A percentile compares a stretch with the other conserved stretches of the same genome.
Conservation (phyloP, 2,113 vertebrate genomes). For the Mellivora capensis region DNA sequence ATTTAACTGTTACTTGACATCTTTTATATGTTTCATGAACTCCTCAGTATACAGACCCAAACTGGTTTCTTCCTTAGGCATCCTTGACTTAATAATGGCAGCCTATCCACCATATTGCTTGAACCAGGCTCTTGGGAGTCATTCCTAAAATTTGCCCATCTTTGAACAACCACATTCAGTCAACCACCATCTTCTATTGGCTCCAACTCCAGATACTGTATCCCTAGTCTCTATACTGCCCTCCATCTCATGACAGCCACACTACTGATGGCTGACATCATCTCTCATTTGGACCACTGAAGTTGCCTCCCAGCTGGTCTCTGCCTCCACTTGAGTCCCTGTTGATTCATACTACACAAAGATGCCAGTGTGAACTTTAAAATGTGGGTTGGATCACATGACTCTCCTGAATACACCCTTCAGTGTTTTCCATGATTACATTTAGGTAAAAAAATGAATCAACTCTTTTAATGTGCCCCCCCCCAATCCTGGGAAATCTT, state of each 20-base stretch:
- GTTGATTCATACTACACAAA: neutral
- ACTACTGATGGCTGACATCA: neutral
- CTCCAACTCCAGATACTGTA: neutral
- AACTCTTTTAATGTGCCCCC: neutral
- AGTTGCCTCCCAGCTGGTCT: neutral
- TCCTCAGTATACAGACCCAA: neutral
- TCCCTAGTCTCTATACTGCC: neutral
- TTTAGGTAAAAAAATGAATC: neutral
- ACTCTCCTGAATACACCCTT: neutral
- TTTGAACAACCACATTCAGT: neutral
- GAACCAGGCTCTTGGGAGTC: neutral
- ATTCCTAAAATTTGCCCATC: neutral
- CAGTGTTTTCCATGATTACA: neutral
- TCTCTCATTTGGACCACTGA: neutral
- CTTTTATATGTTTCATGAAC: neutral
- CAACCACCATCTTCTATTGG: rapidly evolving
- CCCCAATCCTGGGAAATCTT: neutral
- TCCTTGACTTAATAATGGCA: neutral
- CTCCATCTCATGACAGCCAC: neutral
- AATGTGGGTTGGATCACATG: neutral
- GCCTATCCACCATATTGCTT: neutral
- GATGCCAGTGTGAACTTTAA: neutral
- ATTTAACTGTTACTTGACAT: neutral
- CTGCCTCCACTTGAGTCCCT: neutral
- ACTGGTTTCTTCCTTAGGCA: neutral